phyloP scores from a whole-genome alignment of 2,113 vertebrate genomes.

The Phalacrocorax pelagicus region DNA sequence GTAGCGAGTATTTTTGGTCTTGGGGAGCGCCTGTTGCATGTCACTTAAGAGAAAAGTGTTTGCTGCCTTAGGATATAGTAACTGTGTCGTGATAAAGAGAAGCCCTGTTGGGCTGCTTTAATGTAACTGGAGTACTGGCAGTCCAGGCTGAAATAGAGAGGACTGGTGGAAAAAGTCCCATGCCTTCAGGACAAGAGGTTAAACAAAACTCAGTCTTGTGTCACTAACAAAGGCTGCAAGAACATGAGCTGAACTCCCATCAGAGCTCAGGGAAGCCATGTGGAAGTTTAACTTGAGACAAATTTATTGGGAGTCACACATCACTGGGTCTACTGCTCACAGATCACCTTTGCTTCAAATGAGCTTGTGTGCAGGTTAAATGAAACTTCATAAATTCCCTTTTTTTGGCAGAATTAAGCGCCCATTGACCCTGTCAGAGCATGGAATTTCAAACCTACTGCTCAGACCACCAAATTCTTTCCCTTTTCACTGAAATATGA shows the following conservation, averaged over 20 bases:
- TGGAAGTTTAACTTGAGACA: not conserved
- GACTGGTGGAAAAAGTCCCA: not conserved
- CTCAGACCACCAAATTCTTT: not conserved
- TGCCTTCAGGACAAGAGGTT: not conserved
- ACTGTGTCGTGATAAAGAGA: accelerated
- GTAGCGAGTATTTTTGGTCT: not conserved
- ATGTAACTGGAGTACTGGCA: not conserved
- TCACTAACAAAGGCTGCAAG: not conserved
- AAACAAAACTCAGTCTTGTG: not conserved
- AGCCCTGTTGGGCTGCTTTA: not conserved
- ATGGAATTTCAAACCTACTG: not conserved
- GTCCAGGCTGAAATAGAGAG: not conserved
- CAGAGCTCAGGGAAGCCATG: not conserved
- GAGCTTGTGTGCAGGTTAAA: not conserved
- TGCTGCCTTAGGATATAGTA: not conserved
- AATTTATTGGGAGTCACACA: not conserved
- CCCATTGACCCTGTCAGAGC: not conserved
- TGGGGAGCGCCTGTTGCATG: not conserved
- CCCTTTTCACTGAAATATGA: not conserved
- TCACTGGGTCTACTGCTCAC: not conserved
- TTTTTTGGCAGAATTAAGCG: not conserved
- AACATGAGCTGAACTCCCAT: not conserved
- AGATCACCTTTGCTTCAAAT: not conserved
- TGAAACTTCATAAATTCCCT: not conserved
- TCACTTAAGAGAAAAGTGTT: not conserved